Evolutionary conservation across 2,888 invertebrate genomes (phyloP).

Genomic region (Matsumyia berberina): DNA sequence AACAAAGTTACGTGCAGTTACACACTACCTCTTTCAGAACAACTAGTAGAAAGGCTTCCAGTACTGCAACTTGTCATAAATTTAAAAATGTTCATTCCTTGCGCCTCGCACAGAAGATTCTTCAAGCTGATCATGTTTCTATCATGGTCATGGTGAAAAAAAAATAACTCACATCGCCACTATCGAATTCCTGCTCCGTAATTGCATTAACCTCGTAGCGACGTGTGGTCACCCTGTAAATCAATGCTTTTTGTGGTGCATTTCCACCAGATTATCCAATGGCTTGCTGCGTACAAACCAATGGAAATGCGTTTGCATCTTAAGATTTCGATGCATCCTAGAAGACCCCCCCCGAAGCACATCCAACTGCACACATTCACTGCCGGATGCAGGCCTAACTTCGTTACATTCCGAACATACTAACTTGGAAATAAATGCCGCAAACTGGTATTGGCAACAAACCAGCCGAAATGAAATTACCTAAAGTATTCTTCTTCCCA

Average conservation of each 20-base stretch:
- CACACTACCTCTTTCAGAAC: too few species aligned
- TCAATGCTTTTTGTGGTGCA: conserved; percentile 3
- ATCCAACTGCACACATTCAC: conserved; percentile 7
- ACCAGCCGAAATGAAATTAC: conserved; percentile 67
- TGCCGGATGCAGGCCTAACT: conserved; percentile 32
- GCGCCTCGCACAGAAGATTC: too few species aligned
- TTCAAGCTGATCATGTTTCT: too few species aligned
- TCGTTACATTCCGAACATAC: conserved; percentile 67
- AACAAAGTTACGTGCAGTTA: too few species aligned
- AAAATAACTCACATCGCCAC: too few species aligned
- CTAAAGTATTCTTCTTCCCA: conserved; percentile 39
- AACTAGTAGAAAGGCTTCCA: too few species aligned
- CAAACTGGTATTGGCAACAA: conserved; percentile 71
- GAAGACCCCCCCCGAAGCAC: conserved; percentile 21
- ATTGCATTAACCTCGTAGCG: background rate
- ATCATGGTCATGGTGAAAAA: too few species aligned
- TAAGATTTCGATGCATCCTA: conserved; percentile 5
- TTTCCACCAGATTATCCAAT: conserved; percentile 11
- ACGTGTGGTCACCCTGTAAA: background rate
- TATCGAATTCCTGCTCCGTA: too few species aligned
- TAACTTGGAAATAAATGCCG: conserved; percentile 71
- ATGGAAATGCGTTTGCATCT: conserved; percentile 49
- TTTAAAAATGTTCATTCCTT: too few species aligned
- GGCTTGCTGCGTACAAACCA: conserved; percentile 15
- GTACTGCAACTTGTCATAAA: too few species aligned